These are phyloP conservation scores for Thunnus thynnus DNA, from an alignment of 2,113 vertebrate genomes.

Conservation along the genomic window DNA sequence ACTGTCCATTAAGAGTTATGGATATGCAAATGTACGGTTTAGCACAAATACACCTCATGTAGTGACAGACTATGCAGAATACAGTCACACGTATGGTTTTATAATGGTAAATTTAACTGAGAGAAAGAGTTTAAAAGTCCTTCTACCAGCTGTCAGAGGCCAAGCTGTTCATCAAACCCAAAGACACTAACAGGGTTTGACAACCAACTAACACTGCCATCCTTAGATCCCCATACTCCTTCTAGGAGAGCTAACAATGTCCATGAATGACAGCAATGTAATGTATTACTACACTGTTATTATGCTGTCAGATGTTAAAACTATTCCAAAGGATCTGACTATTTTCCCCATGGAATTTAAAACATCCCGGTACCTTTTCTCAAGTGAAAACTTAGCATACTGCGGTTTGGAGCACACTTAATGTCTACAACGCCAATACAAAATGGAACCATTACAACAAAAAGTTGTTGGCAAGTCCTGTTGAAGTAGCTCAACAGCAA, in stretches of 20 bases:
- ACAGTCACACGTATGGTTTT: no score
- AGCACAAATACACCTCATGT: neutral
- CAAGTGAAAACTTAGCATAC: neutral
- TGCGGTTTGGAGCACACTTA: neutral
- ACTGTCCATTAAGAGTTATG: no score
- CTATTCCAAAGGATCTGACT: neutral
- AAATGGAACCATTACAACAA: conserved; percentile 2
- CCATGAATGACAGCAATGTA: conserved; percentile 42
- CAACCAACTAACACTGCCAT: conserved; percentile 25
- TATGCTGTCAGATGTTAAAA: conserved; percentile 27
- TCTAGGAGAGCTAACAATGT: conserved; percentile 18
- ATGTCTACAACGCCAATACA: neutral
- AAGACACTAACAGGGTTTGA: conserved; percentile 28
- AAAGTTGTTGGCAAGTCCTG: neutral
- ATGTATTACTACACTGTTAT: conserved; percentile 44
- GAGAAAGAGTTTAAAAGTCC: neutral
- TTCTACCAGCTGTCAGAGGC: neutral
- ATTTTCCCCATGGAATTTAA: conserved; percentile 21
- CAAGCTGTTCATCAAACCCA: conserved; percentile 8
- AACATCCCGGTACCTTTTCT: conserved; percentile 9
- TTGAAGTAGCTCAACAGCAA: neutral
- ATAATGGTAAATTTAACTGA: no score
- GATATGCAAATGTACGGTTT: no score
- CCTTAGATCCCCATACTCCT: neutral
- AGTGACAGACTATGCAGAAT: no score